A percentile compares a stretch with the other conserved stretches of the same genome.
phyloP scores from a whole-genome alignment of 2,113 vertebrate species.

The Perccottus glenii region DNA sequence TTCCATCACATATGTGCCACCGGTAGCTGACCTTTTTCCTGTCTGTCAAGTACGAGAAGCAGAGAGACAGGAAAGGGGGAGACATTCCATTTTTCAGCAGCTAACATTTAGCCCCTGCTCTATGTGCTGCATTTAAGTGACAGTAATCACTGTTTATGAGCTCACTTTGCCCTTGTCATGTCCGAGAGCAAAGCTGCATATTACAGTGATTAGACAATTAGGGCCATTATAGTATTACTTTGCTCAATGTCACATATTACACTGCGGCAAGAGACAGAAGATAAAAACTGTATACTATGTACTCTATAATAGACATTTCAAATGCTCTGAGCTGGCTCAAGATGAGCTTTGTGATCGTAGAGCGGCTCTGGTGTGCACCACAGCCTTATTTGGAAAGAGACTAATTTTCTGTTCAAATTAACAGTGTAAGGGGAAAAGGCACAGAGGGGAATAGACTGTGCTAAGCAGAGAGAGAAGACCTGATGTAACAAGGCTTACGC shows the following conservation, averaged over 20 bases:
- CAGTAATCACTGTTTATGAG: constrained; percentile 73
- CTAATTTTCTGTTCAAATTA: constrained; percentile 70
- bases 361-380: constrained; percentile 38
- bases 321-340: constrained; percentile 68
- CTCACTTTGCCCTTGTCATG: constrained; percentile 60
- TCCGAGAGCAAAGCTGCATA: constrained; percentile 61
- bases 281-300: constrained; percentile 35
- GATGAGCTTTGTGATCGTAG: constrained; percentile 66
- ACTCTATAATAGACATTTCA: constrained; percentile 51
- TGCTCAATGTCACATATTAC: constrained; percentile 54
- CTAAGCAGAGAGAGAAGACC: constrained; percentile 56
- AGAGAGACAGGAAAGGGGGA: not conserved
- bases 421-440: constrained; percentile 41
- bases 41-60: constrained; percentile 63
- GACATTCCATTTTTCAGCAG: constrained; percentile 2
- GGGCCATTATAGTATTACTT: constrained; percentile 66
- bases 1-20: constrained; percentile 67
- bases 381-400: constrained; percentile 62
- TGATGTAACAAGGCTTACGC: constrained; percentile 59
- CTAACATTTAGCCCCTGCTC: constrained; percentile 13
- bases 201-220: constrained; percentile 76
- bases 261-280: constrained; percentile 37
- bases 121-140: constrained; percentile 65
- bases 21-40: constrained; percentile 82
- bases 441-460: constrained; percentile 64